Percentiles rank a stretch among this genome's conserved stretches.
phyloP scores from a whole-genome alignment of 2,797 vertebrate genomes.

The Carapus acus region DNA sequence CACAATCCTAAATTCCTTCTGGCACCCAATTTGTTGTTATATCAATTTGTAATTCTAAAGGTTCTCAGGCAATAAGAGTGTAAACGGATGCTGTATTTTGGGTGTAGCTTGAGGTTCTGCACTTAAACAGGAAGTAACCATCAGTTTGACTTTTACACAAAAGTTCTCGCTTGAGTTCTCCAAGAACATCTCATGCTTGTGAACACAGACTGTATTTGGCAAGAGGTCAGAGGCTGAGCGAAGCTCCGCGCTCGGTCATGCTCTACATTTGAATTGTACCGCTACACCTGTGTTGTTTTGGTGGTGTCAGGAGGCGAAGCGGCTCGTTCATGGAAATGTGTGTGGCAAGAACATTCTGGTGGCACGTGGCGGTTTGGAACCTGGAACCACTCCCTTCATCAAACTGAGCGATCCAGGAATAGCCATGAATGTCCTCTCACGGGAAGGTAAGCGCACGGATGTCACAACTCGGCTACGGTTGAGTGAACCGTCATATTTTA shows the following conservation, averaged over 20 bases:
- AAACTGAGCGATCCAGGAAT: slow-evolving; percentile 94
- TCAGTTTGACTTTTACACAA: slow-evolving; percentile 20
- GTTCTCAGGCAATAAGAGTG: too few species aligned
- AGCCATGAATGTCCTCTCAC: slow-evolving; percentile 76
- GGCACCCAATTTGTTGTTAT: too few species aligned
- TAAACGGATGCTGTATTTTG: neutral
- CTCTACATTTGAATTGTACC: neutral
- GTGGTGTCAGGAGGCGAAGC: slow-evolving; percentile 80
- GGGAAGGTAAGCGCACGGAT: slow-evolving; percentile 83
- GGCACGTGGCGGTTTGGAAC: slow-evolving; percentile 78
- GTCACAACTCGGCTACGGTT: too few species aligned
- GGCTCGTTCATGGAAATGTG: slow-evolving; percentile 86
- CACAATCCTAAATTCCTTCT: neutral
- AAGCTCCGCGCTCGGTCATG: too few species aligned
- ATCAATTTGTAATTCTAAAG: too few species aligned
- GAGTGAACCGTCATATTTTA: slow-evolving; percentile 13
- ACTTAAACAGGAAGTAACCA: slow-evolving; percentile 5
- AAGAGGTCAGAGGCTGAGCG: neutral
- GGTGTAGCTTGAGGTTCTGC: slow-evolving; percentile 15
- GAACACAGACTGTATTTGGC: too few species aligned
- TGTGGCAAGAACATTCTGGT: slow-evolving; percentile 90
- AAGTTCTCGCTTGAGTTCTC: neutral
- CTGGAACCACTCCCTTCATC: slow-evolving; percentile 77
- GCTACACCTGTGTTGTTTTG: neutral
- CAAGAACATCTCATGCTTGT: too few species aligned